Conservation (phyloP, 2,888 invertebrate species). For the Plusia festucae region DNA sequence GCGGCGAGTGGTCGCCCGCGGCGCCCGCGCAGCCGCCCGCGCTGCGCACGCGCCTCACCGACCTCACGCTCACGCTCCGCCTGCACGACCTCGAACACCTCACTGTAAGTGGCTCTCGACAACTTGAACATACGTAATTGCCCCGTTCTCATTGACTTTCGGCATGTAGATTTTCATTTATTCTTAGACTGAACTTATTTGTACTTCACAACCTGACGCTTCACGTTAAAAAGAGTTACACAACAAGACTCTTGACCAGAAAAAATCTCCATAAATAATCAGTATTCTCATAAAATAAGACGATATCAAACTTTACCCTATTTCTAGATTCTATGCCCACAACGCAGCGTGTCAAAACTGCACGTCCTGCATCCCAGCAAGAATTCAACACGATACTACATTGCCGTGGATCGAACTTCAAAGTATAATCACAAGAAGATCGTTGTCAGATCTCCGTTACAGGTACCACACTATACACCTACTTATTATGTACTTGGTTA, state of each 20-base stretch:
- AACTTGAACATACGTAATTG: background rate
- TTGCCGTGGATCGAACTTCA: constrained; percentile 91
- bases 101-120: constrained; percentile 72
- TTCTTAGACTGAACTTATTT: too few species aligned
- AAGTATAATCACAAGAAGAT: constrained; percentile 90
- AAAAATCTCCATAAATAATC: too few species aligned
- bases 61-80: constrained; percentile 91
- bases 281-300: too few species aligned
- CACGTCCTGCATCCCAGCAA: constrained; percentile 91
- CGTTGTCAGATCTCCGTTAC: constrained; percentile 92
- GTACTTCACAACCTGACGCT: too few species aligned
- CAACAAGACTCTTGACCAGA: too few species aligned
- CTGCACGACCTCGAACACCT: constrained; percentile 91
- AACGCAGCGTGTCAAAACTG: constrained; percentile 90
- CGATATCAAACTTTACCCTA: too few species aligned
- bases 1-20: constrained; percentile 74
- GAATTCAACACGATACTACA: constrained; percentile 91
- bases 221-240: too few species aligned
- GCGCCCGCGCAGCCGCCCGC: constrained; percentile 74
- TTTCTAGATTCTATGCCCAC: constrained; percentile 90
- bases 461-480: constrained; percentile 83
- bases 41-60: constrained; percentile 91
- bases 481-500: too few species aligned
- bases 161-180: too few species aligned
- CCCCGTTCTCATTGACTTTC: too few species aligned